These are phyloP conservation scores for Bimastos eiseni DNA, from an alignment of 2,888 invertebrate species.

Conservation along the genomic window DNA sequence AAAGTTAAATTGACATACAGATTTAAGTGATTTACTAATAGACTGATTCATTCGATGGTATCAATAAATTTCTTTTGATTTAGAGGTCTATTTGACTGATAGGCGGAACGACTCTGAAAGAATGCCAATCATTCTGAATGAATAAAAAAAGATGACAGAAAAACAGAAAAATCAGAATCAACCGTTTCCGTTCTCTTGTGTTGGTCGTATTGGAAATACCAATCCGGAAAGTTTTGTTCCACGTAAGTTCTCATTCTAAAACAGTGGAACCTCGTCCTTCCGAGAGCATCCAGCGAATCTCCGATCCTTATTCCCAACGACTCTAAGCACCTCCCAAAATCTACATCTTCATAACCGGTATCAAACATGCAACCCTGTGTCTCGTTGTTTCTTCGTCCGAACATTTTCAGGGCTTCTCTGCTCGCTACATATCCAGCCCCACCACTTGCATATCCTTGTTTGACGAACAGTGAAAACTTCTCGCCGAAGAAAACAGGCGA, in stretches of 20 bases:
- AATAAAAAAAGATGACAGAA: background rate
- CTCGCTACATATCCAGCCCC: conserved; percentile 44
- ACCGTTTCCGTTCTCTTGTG: conserved; percentile 44
- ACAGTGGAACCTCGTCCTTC: conserved; percentile 55
- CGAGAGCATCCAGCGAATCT: conserved; percentile 50
- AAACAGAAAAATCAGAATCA: background rate
- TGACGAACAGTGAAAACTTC: conserved; percentile 53
- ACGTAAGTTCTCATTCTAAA: conserved; percentile 52
- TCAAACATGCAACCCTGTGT: background rate
- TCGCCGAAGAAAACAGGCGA: conserved; percentile 79
- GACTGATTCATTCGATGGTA: too few relatives aligned
- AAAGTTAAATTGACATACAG: too few relatives aligned
- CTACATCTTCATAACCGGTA: conserved; percentile 49
- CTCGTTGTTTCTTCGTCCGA: conserved; percentile 32
- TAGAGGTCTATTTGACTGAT: too few relatives aligned
- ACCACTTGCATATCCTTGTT: conserved; percentile 44
- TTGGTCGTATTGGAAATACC: conserved; percentile 53
- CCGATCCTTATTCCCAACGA: conserved; percentile 52
- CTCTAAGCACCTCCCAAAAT: conserved; percentile 55
- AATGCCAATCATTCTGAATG: too few relatives aligned
- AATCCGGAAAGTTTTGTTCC: conserved; percentile 51
- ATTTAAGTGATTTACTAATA: too few relatives aligned
- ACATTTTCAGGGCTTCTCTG: conserved; percentile 43
- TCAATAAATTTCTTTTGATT: too few relatives aligned
- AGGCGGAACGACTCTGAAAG: too few relatives aligned